Percentiles rank a stretch among this genome's conserved stretches.
Conservation (phyloP, 2,797 vertebrate species). For the Monodelphis domestica region DNA sequence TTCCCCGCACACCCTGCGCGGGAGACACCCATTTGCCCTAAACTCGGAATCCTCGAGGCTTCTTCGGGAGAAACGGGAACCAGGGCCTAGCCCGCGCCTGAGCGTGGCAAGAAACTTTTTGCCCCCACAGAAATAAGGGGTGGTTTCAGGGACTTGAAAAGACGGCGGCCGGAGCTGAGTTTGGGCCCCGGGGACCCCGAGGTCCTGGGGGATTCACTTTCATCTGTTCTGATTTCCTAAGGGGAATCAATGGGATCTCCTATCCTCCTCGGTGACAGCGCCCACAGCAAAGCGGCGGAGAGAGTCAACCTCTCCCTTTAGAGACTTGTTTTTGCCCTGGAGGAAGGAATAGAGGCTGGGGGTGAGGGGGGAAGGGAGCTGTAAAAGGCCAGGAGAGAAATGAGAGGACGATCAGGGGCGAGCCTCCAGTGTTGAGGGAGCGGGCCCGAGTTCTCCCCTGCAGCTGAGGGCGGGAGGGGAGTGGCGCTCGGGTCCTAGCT, state of each 20-base stretch:
- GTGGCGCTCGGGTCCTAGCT: constrained; percentile 22
- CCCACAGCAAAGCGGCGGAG: neutral
- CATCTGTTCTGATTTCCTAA: neutral
- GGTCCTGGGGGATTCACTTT: neutral
- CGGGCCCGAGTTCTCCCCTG: neutral
- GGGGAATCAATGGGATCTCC: neutral
- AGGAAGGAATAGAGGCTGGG: neutral
- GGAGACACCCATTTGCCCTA: neutral
- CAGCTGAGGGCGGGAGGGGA: neutral
- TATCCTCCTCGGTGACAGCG: neutral
- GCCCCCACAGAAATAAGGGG: neutral
- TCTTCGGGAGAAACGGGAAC: neutral
- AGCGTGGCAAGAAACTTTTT: neutral
- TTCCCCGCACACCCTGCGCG: neutral
- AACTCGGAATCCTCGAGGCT: neutral
- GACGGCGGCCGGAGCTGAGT: neutral
- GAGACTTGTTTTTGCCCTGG: neutral
- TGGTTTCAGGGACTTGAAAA: neutral
- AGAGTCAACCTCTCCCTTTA: neutral
- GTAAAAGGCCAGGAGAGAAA: neutral
- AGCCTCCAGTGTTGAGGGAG: neutral
- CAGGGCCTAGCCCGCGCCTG: neutral
- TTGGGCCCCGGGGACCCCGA: neutral
- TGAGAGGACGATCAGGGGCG: neutral
- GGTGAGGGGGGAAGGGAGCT: neutral